Base-by-base conservation (phyloP, 1,140 invertebrate species). In the Bradynema listronoti region DNA sequence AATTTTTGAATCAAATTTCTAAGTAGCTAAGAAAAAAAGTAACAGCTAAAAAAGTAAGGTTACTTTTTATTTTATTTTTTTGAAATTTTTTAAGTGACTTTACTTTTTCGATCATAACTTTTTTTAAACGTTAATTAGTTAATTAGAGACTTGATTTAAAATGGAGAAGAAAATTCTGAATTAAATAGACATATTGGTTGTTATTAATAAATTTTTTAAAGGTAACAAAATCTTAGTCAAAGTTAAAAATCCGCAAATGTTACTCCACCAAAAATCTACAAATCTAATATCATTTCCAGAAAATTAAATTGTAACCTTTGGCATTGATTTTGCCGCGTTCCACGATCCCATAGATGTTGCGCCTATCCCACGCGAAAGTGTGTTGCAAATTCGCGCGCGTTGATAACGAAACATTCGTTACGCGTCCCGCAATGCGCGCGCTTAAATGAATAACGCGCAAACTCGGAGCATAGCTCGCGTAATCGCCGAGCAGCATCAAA, bases 261-360 rank as follows among this genome's bases (percentile, higher is more conserved):
- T 11, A 39, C 36, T 11, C 19, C 36, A 39, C 11, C 36, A 39
- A 11, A 39, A 11, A 39, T 19, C 19, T 39, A 19, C 19, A 39
- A 11, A 39, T 11, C 36, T 11, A 11, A 39, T 39, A 39, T 39
- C 11, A 11, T 39, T 11, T 39, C 11, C 11, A 11, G 36, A 11
- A 19, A 19, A 19, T 19, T 1, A 24, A 49, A 49, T 19, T 27
- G 49, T 29, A 14, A 58, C 56, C 24, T 27, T 25, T 34, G 9
- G 19, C 56, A 33, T 30, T 34, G 16, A 36, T 24, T 6, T 19
- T n/a, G 32, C 56, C 56, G 25, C 36, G 58, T 25, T 58, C 58
- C 25, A n/a, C 29, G 34, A 57, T 46, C 30, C 50, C 29, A 57
- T 56, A 57, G n/a, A 57, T 33, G 27, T 58, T 58, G 27, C 32